phyloP scores from a whole-genome alignment of 2,797 vertebrate genomes.

The Hylomyscus alleni region DNA sequence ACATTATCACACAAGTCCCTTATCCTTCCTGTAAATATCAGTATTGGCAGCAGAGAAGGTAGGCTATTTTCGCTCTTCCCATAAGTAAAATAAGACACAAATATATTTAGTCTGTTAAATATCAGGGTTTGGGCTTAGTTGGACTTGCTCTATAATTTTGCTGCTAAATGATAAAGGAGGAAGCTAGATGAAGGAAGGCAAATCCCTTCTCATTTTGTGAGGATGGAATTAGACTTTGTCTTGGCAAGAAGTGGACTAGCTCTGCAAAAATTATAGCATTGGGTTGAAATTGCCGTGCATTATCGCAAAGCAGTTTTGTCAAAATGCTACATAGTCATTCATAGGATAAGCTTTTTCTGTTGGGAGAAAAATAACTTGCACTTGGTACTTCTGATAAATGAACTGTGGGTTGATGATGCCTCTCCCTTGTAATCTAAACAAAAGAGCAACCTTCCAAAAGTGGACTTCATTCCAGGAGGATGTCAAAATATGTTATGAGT shows the following conservation, averaged over 20 bases:
- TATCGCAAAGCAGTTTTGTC: conserved; percentile 22
- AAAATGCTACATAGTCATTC: conserved; percentile 40
- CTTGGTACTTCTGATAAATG: conserved; percentile 50
- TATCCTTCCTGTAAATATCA: neutral
- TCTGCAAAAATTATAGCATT: conserved; percentile 46
- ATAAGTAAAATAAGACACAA: conserved; percentile 1
- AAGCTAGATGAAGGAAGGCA: conserved; percentile 28
- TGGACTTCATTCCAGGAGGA: conserved; percentile 11
- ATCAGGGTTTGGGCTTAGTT: neutral
- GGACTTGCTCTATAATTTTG: conserved; percentile 54
- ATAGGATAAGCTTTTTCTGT: conserved; percentile 36
- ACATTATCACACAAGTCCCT: neutral
- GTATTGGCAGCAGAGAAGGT: neutral
- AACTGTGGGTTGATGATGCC: neutral
- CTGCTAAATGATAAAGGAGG: conserved; percentile 60
- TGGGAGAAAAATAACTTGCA: conserved; percentile 47
- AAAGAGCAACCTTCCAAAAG: conserved; percentile 26
- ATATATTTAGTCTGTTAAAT: conserved; percentile 57
- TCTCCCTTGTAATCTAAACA: conserved; percentile 54
- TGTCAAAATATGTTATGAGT: neutral
- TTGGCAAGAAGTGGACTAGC: conserved; percentile 57
- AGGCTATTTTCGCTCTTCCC: neutral
- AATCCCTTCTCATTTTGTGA: conserved; percentile 59
- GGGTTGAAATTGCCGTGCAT: conserved; percentile 58
- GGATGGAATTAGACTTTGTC: conserved; percentile 64